These are phyloP conservation scores for Rhegmatorhina hoffmannsi DNA, from an alignment of 2,113 vertebrate genomes.

Conservation along the genomic window DNA sequence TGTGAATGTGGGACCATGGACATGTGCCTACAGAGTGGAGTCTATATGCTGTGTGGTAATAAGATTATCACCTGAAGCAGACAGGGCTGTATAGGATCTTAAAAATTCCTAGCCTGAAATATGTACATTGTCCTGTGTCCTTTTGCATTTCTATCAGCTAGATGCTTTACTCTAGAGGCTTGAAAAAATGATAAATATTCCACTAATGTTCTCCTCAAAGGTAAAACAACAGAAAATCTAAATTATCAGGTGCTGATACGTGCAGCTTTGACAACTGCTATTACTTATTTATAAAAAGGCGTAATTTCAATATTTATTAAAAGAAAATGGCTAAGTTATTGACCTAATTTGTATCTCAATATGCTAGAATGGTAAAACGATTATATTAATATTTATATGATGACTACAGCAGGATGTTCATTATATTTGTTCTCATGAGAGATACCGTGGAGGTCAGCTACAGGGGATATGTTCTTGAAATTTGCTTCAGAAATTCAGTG, in stretches of 20 bases:
- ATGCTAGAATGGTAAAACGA: not conserved
- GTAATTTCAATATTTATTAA: not conserved
- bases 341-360: not conserved
- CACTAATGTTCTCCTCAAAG: not conserved
- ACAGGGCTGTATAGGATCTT: not conserved
- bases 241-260: not conserved
- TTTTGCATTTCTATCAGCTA: not conserved
- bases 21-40: rapidly evolving
- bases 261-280: not conserved
- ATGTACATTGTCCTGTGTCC: too few relatives aligned
- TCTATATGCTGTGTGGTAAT: not conserved
- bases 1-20: not conserved
- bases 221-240: not conserved
- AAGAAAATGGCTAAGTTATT: not conserved
- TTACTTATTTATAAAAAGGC: not conserved
- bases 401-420: not conserved
- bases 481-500: not conserved
- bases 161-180: not conserved
- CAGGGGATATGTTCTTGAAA: not conserved
- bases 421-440: not conserved
- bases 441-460: not conserved
- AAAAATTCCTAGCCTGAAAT: not conserved
- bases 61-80: not conserved
- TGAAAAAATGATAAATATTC: not conserved
- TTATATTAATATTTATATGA: not conserved